Conservation (phyloP, 2,888 invertebrate species). For the Hemaris fuciformis region DNA sequence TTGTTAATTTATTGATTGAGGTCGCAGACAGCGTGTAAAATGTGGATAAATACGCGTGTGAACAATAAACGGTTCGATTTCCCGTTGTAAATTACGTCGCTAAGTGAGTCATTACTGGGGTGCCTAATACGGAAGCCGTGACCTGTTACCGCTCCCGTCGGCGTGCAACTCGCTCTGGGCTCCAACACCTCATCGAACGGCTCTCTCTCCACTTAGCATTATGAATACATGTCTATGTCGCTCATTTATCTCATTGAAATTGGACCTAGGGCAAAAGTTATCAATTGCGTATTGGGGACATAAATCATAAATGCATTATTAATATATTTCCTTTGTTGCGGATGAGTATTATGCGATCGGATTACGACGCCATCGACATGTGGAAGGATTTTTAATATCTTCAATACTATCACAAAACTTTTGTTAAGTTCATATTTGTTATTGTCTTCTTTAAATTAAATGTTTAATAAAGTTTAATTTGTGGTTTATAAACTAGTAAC, state of each 20-base stretch:
- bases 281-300: not conserved
- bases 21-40: not conserved
- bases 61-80: constrained; percentile 14
- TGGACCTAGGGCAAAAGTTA: not conserved
- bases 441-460: not conserved
- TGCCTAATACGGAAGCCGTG: constrained; percentile 60
- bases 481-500: no score
- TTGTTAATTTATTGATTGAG: not conserved
- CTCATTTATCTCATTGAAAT: not conserved
- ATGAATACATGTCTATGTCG: not conserved
- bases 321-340: not conserved
- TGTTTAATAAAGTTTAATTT: no score
- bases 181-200: not conserved
- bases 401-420: not conserved
- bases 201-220: not conserved
- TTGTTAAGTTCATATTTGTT: not conserved
- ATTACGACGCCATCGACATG: not conserved
- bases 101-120: constrained; percentile 40
- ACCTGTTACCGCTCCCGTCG: constrained; percentile 41
- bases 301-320: not conserved
- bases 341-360: not conserved
- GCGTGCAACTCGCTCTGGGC: not conserved
- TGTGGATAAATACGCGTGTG: not conserved
- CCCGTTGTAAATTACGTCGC: constrained; percentile 19
- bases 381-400: not conserved